Evolutionary conservation across 2,888 invertebrate species (phyloP).

Genomic region (Mythimna loreyi): DNA sequence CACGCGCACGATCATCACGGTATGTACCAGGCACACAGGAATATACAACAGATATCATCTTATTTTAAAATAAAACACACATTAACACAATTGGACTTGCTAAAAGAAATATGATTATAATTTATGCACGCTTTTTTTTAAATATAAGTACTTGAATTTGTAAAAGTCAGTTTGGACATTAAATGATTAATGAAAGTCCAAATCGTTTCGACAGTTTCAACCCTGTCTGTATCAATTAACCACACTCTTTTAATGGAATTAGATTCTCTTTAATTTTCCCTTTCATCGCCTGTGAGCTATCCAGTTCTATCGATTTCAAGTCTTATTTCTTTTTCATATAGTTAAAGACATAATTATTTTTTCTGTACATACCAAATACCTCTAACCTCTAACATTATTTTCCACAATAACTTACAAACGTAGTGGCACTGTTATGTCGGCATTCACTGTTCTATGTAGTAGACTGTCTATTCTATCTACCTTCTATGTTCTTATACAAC

Average conservation of each 20-base stretch:
- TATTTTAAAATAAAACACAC: conserved; percentile 22
- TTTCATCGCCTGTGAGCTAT: not conserved
- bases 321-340: not conserved
- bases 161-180: conserved; percentile 8
- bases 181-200: conserved; percentile 4
- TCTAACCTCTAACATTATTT: conserved; percentile 3
- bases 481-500: conserved; percentile 15
- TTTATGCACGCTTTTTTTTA: conserved; percentile 62
- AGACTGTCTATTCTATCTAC: conserved; percentile 45
- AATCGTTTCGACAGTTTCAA: not conserved
- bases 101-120: conserved; percentile 43
- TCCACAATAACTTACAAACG: conserved; percentile 29
- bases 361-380: conserved; percentile 46
- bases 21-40: conserved; percentile 60
- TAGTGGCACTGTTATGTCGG: conserved; percentile 67
- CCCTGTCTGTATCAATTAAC: not conserved
- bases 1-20: conserved; percentile 88
- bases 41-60: not conserved
- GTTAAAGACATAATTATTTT: not conserved
- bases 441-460: conserved; percentile 69
- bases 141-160: conserved; percentile 35
- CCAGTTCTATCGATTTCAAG: conserved; percentile 9
- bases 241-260: not conserved
- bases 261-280: not conserved
- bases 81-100: conserved; percentile 28